Conservation (phyloP, 2,888 invertebrate genomes). For the Oxyteleia sp. region DNA sequence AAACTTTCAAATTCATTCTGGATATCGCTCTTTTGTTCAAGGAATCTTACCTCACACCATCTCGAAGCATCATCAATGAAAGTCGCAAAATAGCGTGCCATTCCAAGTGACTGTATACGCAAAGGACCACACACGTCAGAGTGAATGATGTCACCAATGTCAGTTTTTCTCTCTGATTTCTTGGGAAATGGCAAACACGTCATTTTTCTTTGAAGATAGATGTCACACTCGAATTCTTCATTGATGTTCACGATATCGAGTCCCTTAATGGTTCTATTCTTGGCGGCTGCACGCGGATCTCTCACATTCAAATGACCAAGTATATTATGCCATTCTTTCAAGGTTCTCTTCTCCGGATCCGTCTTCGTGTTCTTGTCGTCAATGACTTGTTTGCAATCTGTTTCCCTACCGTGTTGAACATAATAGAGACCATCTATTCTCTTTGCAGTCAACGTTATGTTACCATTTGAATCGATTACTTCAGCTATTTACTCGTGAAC, state of each 20-base stretch:
- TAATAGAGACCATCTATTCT: neutral
- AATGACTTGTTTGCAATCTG: neutral
- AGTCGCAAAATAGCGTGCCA: too few species aligned
- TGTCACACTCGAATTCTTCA: slow-evolving; percentile 5
- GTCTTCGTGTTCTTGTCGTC: neutral
- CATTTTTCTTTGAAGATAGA: slow-evolving; percentile 1
- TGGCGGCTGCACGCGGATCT: neutral
- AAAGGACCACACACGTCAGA: too few species aligned
- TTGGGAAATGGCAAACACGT: too few species aligned
- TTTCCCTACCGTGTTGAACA: neutral
- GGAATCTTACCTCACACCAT: too few species aligned
- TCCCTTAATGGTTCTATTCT: neutral
- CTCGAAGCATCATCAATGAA: too few species aligned
- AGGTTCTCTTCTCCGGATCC: neutral
- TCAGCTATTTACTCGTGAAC: slow-evolving; percentile 16
- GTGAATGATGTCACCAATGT: too few species aligned
- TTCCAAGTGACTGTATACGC: too few species aligned
- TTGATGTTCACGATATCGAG: neutral
- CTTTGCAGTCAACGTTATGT: slow-evolving; percentile 1
- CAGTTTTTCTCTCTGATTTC: too few species aligned
- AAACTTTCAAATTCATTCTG: too few species aligned
- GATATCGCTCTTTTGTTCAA: too few species aligned
- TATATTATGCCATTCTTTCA: slow-evolving; percentile 2
- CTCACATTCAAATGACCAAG: neutral
- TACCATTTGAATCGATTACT: slow-evolving; percentile 30